These are phyloP conservation scores for Anolis sagrei DNA, from an alignment of 2,113 vertebrate genomes.

Conservation along the genomic window DNA sequence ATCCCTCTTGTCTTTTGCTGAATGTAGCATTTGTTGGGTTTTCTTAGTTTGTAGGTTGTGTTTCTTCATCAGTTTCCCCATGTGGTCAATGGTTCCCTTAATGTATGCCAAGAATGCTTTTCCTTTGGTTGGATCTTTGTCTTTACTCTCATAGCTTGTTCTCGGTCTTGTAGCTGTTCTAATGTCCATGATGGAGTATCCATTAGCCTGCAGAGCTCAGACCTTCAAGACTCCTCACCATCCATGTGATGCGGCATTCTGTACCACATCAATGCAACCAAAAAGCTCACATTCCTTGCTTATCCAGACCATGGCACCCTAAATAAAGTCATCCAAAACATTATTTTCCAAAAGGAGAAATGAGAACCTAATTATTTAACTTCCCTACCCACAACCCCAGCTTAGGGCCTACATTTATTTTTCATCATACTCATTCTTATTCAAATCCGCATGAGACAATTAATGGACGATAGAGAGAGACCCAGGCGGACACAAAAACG, in stretches of 20 bases:
- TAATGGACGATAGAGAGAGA: slow-evolving; percentile 68
- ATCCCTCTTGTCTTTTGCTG: no score
- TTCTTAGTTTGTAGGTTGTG: no score
- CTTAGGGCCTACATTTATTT: slow-evolving; percentile 70
- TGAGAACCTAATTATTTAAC: slow-evolving; percentile 60
- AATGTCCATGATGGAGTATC: no score
- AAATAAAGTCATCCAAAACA: neutral
- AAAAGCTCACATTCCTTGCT: neutral
- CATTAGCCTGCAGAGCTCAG: no score
- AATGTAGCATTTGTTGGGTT: no score
- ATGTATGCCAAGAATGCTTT: no score
- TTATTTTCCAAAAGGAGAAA: slow-evolving; percentile 52
- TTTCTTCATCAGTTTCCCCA: no score
- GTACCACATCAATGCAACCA: neutral
- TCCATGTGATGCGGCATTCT: neutral
- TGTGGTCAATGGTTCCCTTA: no score
- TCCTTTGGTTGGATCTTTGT: no score
- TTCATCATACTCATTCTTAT: slow-evolving; percentile 71
- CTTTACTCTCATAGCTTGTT: no score
- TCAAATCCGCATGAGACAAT: slow-evolving; percentile 76
- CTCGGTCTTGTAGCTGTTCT: no score
- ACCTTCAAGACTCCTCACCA: no score
- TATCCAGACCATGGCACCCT: neutral
- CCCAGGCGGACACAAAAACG: slow-evolving; percentile 57
- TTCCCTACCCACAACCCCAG: slow-evolving; percentile 26